Conservation (phyloP, 2,888 invertebrate genomes). For the Punctoribates punctum region DNA sequence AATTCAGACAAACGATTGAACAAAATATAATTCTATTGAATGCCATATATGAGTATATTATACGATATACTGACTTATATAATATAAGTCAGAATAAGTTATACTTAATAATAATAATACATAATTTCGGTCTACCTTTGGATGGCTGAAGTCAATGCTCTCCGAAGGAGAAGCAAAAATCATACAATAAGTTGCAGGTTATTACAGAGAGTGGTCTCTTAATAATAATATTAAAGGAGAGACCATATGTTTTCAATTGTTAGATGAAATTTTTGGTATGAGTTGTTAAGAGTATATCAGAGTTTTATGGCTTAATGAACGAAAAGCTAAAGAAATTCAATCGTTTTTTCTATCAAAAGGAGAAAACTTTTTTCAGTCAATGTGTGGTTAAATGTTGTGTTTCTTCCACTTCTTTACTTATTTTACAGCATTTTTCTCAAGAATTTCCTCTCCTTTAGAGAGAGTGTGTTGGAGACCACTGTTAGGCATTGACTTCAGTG, state of each 20-base stretch:
- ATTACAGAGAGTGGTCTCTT: too few species aligned
- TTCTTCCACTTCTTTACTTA: conserved; percentile 15
- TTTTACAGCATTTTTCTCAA: conserved; percentile 17
- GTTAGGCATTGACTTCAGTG: too few species aligned
- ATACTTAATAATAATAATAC: neutral
- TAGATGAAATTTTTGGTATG: neutral
- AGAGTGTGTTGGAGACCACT: neutral
- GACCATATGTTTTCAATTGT: conserved; percentile 37
- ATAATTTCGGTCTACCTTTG: conserved; percentile 6
- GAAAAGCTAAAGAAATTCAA: conserved; percentile 26
- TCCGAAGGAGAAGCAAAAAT: neutral
- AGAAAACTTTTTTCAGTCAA: neutral
- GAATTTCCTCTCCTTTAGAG: neutral
- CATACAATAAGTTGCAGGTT: neutral
- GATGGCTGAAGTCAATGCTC: neutral
- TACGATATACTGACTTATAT: conserved; percentile 22
- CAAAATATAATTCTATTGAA: neutral
- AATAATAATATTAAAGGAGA: neutral
- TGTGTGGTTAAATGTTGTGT: conserved; percentile 18
- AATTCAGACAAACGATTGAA: neutral
- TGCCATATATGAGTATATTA: neutral
- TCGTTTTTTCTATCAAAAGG: neutral
- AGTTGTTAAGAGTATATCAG: neutral
- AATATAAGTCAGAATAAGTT: neutral
- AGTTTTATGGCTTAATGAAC: conserved; percentile 5